Percentiles rank a stretch among this genome's conserved stretches.
Evolutionary conservation across 2,797 vertebrate genomes (phyloP).

Genomic region (Tachyglossus aculeatus): DNA sequence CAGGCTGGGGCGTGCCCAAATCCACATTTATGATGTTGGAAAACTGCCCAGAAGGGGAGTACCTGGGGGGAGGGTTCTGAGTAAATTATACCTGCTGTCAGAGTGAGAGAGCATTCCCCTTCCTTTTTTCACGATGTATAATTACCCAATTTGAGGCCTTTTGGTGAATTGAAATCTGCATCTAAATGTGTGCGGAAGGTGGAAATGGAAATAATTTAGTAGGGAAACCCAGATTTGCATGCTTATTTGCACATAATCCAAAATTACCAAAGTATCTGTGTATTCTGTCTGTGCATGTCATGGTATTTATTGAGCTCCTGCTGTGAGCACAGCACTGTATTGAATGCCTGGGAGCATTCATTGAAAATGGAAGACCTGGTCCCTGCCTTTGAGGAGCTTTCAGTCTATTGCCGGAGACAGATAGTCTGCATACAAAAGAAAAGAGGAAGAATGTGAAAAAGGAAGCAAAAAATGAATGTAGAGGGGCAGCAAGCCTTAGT

Average conservation of each 20-base stretch:
- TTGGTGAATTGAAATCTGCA: conserved; percentile 22
- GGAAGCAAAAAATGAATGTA: no score
- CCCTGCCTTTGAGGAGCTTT: no score
- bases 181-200: neutral
- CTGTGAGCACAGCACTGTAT: no score
- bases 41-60: neutral
- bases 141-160: conserved; percentile 25
- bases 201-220: conserved; percentile 15
- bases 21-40: conserved; percentile 15
- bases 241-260: conserved; percentile 3
- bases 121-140: conserved; percentile 33
- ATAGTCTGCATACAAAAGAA: no score
- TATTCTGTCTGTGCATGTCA: no score
- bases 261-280: no score
- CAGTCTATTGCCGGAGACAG: no score
- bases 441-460: no score
- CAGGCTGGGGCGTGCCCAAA: neutral
- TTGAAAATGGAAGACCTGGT: no score
- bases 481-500: no score
- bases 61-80: neutral
- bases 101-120: conserved; percentile 18
- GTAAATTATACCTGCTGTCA: neutral
- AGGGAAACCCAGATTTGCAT: neutral
- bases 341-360: no score
- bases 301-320: no score